Evolutionary conservation across 2,113 vertebrate genomes (phyloP), one percentile per base, ranked within the genome.

Genomic region (Elephantulus edwardii): DNA sequence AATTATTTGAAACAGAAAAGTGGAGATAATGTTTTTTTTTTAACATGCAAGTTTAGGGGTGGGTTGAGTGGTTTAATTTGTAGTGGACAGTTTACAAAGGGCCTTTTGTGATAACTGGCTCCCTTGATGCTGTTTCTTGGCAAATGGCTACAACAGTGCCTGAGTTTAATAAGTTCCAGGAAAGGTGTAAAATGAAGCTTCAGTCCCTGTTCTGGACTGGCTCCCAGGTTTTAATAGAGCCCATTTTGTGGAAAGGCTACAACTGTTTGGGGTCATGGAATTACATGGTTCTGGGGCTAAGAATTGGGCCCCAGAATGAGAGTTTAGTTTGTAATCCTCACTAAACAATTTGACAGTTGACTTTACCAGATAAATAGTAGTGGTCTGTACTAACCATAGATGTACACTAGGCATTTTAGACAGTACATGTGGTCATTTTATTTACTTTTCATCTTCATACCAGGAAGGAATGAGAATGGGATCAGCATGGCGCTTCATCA

Each of bases 171-270:
- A 54, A 91, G 87, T 96, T 89, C 85, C 75, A 88, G 85, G 91
- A 95, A 90, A 95, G 95, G 92, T 89, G 82, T 88, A 95, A 93
- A 95, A 96, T 94, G 74, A 78, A 83, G 78, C 80, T 95, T 89
- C 79, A 94, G 92, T 93, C 46, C 82, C 35, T 85, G 6, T 62
- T 76, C 75, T 95, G 89, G 91, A 76, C 56, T 17, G 48, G 56
- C 87, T 93, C 93, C 92, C 87, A 86, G 58, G 80, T 87, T 92
- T 92, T 91, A 89, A 94, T 91, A 91, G 91, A 93, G 85, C 58
- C 83, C 78, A 16, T 94, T 89, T 92, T 96, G 79, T 89, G 80
- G 52, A 68, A 81, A 86, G 58, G 56, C 84, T 76, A 46, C 48
- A 78, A 70, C 74, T 83, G 35, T 92, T 91, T 38, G 48, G 83